phyloP scores from a whole-genome alignment of 2,888 invertebrate species.

The Acanthopleura granulata region DNA sequence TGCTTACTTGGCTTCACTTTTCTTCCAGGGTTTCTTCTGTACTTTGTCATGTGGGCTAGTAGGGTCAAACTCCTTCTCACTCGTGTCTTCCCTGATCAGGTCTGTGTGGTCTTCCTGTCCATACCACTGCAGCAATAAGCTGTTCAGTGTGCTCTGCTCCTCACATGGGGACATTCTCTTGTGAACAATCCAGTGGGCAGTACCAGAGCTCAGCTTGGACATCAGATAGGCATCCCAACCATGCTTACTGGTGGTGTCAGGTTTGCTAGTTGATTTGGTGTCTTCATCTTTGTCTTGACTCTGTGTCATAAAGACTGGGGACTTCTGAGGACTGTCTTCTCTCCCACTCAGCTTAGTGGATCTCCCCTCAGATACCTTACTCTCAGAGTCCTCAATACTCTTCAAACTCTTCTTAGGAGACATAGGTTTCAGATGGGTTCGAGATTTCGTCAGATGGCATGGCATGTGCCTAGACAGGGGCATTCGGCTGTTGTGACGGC shows the following conservation, averaged over 20 bases:
- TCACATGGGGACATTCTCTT: constrained; percentile 44
- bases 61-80: constrained; percentile 42
- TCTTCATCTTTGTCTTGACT: neutral
- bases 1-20: constrained; percentile 52
- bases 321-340: constrained; percentile 12
- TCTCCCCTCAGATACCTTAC: neutral
- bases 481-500: constrained; percentile 54
- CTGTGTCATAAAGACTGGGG: constrained; percentile 27
- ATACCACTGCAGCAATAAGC: constrained; percentile 53
- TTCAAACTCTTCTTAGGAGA: constrained; percentile 50
- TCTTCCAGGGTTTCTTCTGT: constrained; percentile 42
- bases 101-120: constrained; percentile 58
- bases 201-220: constrained; percentile 59
- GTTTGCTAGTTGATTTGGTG: neutral
- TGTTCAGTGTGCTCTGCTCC: constrained; percentile 50
- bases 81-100: constrained; percentile 54
- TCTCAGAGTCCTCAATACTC: constrained; percentile 35
- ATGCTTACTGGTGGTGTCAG: constrained; percentile 24
- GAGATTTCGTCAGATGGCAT: constrained; percentile 51
- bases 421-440: constrained; percentile 51
- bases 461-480: constrained; percentile 55
- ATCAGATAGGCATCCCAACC: constrained; percentile 68
- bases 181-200: constrained; percentile 68
- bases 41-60: constrained; percentile 29
- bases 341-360: neutral